Percentiles rank a stretch among this genome's conserved stretches.
phyloP scores from a whole-genome alignment of 2,797 vertebrate species.

The Aplochiton taeniatus region DNA sequence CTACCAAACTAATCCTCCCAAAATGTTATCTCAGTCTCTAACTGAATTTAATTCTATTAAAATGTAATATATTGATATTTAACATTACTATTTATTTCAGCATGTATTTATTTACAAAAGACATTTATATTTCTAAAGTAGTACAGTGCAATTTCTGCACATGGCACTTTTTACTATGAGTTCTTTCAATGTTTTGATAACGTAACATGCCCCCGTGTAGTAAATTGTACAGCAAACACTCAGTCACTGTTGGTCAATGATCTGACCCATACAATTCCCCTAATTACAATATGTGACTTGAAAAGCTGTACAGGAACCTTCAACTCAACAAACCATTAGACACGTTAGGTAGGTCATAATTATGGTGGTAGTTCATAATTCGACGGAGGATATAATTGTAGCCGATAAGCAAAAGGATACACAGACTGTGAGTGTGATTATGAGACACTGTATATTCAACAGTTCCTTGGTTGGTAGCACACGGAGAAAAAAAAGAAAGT shows the following conservation, averaged over 20 bases:
- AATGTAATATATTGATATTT: constrained; percentile 75
- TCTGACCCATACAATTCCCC: no score
- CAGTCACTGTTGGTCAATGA: no score
- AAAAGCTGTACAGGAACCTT: no score
- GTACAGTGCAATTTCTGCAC: constrained; percentile 81
- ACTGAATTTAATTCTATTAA: constrained; percentile 66
- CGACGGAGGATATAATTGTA: no score
- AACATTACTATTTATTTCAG: constrained; percentile 77
- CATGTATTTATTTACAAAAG: constrained; percentile 81
- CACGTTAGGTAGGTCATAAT: no score
- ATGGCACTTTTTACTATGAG: constrained; percentile 79
- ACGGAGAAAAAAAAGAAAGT: constrained; percentile 34
- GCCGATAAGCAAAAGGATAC: no score
- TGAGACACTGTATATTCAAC: background rate
- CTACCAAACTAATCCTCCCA: constrained; percentile 39
- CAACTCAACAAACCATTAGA: no score
- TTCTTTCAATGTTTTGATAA: constrained; percentile 64
- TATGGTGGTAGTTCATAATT: no score
- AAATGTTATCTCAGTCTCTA: constrained; percentile 44
- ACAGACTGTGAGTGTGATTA: no score
- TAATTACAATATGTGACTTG: no score
- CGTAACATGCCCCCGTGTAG: constrained; percentile 16
- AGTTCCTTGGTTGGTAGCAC: constrained; percentile 31
- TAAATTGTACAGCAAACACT: no score
- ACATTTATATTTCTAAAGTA: constrained; percentile 80